Evolutionary conservation across 1,140 invertebrate genomes (phyloP).

Genomic region (Philopotamus ludificatus): DNA sequence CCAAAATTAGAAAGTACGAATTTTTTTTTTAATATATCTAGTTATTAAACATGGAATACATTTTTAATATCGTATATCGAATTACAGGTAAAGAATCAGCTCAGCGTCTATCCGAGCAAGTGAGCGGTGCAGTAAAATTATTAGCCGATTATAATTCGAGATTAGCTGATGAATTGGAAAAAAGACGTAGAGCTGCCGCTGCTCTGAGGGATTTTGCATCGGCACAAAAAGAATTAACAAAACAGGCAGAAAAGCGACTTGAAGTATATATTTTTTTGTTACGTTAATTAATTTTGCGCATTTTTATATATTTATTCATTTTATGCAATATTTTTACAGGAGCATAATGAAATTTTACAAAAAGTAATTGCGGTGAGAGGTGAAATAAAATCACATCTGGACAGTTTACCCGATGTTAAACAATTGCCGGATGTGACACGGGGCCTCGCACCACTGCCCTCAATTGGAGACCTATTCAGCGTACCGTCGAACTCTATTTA

Average conservation of each 20-base stretch:
- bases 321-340: slow-evolving; percentile 59
- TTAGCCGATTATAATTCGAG: slow-evolving; percentile 87
- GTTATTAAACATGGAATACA: background rate
- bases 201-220: slow-evolving; percentile 87
- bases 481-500: background rate
- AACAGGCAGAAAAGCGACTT: slow-evolving; percentile 80
- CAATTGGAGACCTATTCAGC: slow-evolving; percentile 89
- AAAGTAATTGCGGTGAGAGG: slow-evolving; percentile 80
- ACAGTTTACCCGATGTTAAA: slow-evolving; percentile 89
- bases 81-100: slow-evolving; percentile 70
- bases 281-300: too few species aligned
- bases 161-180: slow-evolving; percentile 83
- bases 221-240: slow-evolving; percentile 79
- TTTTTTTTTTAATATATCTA: slow-evolving; percentile 1
- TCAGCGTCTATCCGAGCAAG: slow-evolving; percentile 65
- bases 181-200: slow-evolving; percentile 75
- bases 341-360: slow-evolving; percentile 82
- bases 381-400: slow-evolving; percentile 88
- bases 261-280: slow-evolving; percentile 62
- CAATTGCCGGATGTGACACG: slow-evolving; percentile 87
- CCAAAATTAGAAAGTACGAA: slow-evolving; percentile 73
- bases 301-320: background rate
- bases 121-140: slow-evolving; percentile 83
- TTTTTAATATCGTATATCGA: background rate
- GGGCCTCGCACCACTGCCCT: slow-evolving; percentile 86